These are phyloP conservation scores for Gastrophryne carolinensis DNA, from an alignment of 2,797 vertebrate species.

Conservation along the genomic window DNA sequence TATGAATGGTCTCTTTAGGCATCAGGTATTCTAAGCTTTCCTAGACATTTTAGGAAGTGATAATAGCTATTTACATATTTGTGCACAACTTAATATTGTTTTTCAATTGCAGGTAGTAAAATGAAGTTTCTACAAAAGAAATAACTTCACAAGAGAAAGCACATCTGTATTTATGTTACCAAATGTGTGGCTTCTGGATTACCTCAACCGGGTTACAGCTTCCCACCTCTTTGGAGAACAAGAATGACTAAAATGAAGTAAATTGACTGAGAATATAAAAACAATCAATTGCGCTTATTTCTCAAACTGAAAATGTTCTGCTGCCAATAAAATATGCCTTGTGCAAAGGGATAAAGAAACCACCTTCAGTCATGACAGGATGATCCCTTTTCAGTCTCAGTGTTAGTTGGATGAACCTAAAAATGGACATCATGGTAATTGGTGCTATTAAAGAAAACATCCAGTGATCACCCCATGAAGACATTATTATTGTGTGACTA, in stretches of 20 bases:
- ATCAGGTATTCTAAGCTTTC: too few species aligned
- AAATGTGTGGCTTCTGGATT: not conserved
- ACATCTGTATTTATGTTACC: not conserved
- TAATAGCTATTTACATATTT: too few species aligned
- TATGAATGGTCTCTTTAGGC: too few species aligned
- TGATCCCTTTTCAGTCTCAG: too few species aligned
- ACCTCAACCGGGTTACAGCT: not conserved
- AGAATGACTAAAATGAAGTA: not conserved
- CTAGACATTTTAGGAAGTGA: too few species aligned
- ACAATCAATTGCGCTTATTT: not conserved
- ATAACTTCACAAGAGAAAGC: conserved; percentile 52
- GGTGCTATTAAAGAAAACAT: too few species aligned
- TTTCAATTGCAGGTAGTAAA: conserved; percentile 65
- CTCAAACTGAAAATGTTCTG: too few species aligned
- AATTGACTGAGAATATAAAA: not conserved
- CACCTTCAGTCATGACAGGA: not conserved
- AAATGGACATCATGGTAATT: too few species aligned
- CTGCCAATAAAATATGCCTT: not conserved
- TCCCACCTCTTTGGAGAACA: not conserved
- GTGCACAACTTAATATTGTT: too few species aligned
- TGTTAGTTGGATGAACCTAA: too few species aligned
- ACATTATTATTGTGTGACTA: conserved; percentile 16
- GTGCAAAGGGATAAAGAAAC: not conserved
- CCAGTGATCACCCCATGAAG: too few species aligned
- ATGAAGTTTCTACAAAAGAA: conserved; percentile 75